Evolutionary conservation across 2,888 invertebrate genomes (phyloP).

Genomic region (Eilema depressum): DNA sequence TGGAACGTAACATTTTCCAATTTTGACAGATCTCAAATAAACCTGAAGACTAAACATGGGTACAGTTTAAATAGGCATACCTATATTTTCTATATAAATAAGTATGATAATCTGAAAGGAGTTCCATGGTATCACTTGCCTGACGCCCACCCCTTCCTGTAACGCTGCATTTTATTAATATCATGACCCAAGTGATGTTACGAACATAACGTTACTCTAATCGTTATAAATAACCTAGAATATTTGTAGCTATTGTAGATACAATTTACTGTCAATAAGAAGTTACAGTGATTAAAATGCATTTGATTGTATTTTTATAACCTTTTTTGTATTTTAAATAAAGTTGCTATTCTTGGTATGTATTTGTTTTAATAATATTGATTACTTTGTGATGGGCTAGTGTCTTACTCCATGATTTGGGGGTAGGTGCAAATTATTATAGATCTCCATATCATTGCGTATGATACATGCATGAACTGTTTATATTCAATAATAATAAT

Average conservation of each 20-base stretch:
- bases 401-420: conserved; percentile 33
- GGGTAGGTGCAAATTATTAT: conserved; percentile 24
- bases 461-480: conserved; percentile 51
- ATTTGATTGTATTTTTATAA: conserved; percentile 87
- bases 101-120: not conserved
- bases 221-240: conserved; percentile 69
- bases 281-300: conserved; percentile 84
- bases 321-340: conserved; percentile 86
- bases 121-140: not conserved
- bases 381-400: conserved; percentile 26
- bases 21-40: not conserved
- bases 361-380: conserved; percentile 68
- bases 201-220: conserved; percentile 59
- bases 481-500: conserved; percentile 10
- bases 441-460: conserved; percentile 41
- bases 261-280: conserved; percentile 70
- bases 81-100: not conserved
- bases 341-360: conserved; percentile 85
- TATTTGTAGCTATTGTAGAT: conserved; percentile 72
- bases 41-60: not conserved
- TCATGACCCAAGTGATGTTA: conserved; percentile 63
- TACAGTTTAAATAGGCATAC: not conserved
- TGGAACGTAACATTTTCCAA: not conserved
- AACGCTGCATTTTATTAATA: conserved; percentile 42
- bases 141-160: conserved; percentile 6